These are phyloP conservation scores for Pachyseris speciosa DNA, from an alignment of 64 coral and sea anemone genomes.

Conservation along the genomic window DNA sequence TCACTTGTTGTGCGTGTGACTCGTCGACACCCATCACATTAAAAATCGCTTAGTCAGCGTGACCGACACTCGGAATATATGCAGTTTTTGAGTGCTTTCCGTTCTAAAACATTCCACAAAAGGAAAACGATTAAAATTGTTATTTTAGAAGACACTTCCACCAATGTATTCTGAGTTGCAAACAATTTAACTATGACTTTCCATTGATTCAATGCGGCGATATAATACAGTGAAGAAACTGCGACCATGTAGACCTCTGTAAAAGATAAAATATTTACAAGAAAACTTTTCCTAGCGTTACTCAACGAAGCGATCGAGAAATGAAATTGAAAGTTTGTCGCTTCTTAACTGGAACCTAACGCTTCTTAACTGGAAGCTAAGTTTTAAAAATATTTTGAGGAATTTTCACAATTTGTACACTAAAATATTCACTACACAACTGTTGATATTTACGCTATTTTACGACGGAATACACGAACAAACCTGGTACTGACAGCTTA, in stretches of 20 bases:
- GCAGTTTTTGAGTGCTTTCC: not conserved
- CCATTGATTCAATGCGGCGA: constrained; percentile 40
- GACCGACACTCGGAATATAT: constrained; percentile 25
- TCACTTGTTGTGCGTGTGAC: not conserved
- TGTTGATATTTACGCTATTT: constrained; percentile 27
- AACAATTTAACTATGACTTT: not conserved
- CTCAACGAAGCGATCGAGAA: not conserved
- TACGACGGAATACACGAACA: not conserved
- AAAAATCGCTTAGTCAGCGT: constrained; percentile 43
- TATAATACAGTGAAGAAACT: not conserved
- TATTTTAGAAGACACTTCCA: not conserved
- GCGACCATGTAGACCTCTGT: not conserved
- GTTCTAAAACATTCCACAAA: not conserved
- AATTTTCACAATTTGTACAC: constrained; percentile 31
- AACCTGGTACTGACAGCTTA: not conserved
- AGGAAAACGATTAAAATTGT: constrained; percentile 1
- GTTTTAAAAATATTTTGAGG: constrained; percentile 18
- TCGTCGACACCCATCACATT: not conserved
- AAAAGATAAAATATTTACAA: constrained; percentile 44
- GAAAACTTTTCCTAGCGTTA: not conserved
- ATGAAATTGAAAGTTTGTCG: constrained; percentile 38
- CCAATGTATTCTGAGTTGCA: not conserved
- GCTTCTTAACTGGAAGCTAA: not conserved
- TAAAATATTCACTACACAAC: constrained; percentile 11
- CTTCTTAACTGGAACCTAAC: not conserved